Conservation (phyloP, 2,113 vertebrate genomes). For the Piliocolobus tephrosceles region DNA sequence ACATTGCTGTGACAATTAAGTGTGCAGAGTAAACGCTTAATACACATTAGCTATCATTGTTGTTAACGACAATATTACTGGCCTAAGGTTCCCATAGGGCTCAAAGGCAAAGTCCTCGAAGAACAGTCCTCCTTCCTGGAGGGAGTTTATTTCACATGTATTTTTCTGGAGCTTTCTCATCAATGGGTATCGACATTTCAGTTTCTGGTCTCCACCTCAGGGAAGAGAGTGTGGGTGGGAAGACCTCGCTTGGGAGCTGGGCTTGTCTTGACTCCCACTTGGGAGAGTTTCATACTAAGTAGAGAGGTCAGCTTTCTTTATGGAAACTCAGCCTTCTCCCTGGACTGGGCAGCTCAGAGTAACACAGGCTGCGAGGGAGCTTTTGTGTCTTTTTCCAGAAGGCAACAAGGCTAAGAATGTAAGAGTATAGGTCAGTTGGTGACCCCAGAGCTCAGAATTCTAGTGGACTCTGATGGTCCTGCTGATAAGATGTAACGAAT, state of each 20-base stretch:
- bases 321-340: background rate
- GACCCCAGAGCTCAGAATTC: background rate
- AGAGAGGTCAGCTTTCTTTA: background rate
- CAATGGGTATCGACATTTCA: background rate
- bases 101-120: background rate
- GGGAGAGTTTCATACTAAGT: no score
- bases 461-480: background rate
- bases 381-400: background rate
- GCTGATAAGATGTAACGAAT: background rate
- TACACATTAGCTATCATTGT: rapidly evolving
- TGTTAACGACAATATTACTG: background rate
- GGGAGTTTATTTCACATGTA: background rate
- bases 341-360: background rate
- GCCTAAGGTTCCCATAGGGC: rapidly evolving
- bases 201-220: background rate
- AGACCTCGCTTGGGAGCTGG: background rate
- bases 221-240: background rate
- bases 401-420: background rate
- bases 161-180: constrained; percentile 39
- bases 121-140: background rate
- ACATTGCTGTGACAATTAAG: rapidly evolving
- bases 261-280: background rate
- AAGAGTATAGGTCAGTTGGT: background rate
- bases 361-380: background rate
- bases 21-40: rapidly evolving